phyloP scores from a whole-genome alignment of 2,113 vertebrate species.

The Nothobranchius kuhntae region DNA sequence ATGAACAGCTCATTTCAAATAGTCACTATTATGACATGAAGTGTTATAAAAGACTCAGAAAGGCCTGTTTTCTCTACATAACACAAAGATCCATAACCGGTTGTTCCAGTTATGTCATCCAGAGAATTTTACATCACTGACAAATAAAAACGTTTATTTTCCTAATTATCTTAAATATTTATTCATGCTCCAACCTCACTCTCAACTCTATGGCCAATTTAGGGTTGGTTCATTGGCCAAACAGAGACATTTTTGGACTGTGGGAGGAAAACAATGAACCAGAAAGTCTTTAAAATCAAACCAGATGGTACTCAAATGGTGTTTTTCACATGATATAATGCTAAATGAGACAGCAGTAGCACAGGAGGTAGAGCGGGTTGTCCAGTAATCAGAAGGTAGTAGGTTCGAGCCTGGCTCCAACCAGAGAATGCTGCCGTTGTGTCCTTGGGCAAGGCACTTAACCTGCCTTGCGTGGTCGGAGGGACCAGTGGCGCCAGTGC shows the following conservation, averaged over 20 bases:
- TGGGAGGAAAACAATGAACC: neutral
- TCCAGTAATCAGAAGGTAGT: no score
- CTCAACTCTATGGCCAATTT: neutral
- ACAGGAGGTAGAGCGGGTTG: no score
- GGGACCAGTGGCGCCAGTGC: no score
- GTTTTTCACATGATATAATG: no score
- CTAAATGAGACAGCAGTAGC: no score
- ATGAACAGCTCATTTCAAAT: slow-evolving; percentile 20
- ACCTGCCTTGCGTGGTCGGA: no score
- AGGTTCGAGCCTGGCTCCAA: no score
- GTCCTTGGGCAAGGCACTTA: no score
- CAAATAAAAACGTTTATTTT: neutral
- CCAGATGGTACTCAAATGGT: no score
- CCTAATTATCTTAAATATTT: neutral
- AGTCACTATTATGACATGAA: slow-evolving; percentile 11
- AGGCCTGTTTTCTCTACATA: slow-evolving; percentile 17
- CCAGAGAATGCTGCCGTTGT: no score
- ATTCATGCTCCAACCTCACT: neutral
- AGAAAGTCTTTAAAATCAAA: no score
- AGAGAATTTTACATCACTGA: neutral
- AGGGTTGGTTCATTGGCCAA: neutral
- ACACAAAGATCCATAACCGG: neutral
- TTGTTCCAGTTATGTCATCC: slow-evolving; percentile 7
- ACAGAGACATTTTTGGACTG: neutral
- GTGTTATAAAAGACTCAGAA: slow-evolving; percentile 30